A percentile compares a stretch with the other conserved stretches of the same genome.
Conservation (phyloP, 2,888 invertebrate species). For the Hyposoter didymator region DNA sequence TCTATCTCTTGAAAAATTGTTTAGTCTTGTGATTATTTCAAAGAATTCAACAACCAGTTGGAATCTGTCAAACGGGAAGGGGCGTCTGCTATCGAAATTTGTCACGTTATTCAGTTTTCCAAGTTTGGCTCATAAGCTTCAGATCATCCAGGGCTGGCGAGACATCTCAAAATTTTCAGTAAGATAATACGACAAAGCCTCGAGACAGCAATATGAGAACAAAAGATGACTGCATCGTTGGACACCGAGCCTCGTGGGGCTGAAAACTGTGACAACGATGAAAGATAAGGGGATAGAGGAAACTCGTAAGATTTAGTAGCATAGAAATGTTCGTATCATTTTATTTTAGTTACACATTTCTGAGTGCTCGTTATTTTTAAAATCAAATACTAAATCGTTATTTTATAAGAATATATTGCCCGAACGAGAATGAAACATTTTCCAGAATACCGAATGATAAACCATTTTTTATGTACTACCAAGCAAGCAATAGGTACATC, state of each 20-base stretch:
- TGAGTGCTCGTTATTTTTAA: neutral
- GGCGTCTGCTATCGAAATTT: conserved; percentile 12
- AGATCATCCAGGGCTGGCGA: conserved; percentile 33
- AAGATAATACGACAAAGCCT: conserved; percentile 27
- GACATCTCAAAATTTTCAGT: conserved; percentile 21
- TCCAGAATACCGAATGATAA: neutral
- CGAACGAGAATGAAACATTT: neutral
- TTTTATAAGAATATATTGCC: neutral
- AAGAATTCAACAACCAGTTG: neutral
- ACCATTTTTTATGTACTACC: neutral
- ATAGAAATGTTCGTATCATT: neutral
- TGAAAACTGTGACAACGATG: conserved; percentile 26
- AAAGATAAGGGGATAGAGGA: neutral
- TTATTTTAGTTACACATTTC: neutral
- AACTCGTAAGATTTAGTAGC: neutral
- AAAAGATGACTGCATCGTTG: conserved; percentile 22
- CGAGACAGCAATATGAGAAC: conserved; percentile 41
- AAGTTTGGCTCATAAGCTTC: conserved; percentile 52
- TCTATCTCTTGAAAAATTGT: neutral
- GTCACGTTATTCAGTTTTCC: conserved; percentile 23
- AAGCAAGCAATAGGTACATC: neutral
- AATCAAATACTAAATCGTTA: neutral
- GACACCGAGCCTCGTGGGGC: neutral
- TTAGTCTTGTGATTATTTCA: neutral
- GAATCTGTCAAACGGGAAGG: neutral